These are phyloP conservation scores for Mustelus asterias DNA, from an alignment of 2,113 vertebrate species.

Conservation along the genomic window DNA sequence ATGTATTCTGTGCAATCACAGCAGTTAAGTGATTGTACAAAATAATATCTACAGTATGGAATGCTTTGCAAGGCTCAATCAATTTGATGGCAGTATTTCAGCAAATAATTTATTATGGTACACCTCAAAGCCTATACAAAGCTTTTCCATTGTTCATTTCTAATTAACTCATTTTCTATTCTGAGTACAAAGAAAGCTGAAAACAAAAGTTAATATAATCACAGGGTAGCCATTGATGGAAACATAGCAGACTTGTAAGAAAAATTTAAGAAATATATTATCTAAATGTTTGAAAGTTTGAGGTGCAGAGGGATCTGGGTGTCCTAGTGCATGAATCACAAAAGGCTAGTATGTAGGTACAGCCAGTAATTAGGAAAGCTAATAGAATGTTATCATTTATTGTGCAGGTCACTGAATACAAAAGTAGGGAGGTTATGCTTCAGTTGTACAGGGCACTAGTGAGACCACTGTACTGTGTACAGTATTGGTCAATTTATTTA, in stretches of 20 bases:
- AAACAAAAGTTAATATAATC: background rate
- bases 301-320: no score
- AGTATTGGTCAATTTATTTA: no score
- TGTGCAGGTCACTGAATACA: no score
- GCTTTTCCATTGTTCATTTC: background rate
- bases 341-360: no score
- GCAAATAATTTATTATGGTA: slow-evolving; percentile 9
- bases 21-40: background rate
- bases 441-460: no score
- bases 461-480: no score
- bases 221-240: background rate
- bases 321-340: no score
- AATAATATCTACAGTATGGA: background rate
- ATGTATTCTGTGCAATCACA: background rate
- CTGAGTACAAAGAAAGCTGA: background rate
- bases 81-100: slow-evolving; percentile 6
- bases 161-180: background rate
- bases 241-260: background rate
- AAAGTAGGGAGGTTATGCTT: no score
- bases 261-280: background rate
- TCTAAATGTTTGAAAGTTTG: no score
- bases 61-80: slow-evolving; percentile 20
- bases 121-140: background rate
- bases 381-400: no score
- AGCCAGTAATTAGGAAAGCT: no score